Percentiles rank a stretch among this genome's conserved stretches.
Conservation (phyloP, 2,113 vertebrate species). For the Leuciscus idus region DNA sequence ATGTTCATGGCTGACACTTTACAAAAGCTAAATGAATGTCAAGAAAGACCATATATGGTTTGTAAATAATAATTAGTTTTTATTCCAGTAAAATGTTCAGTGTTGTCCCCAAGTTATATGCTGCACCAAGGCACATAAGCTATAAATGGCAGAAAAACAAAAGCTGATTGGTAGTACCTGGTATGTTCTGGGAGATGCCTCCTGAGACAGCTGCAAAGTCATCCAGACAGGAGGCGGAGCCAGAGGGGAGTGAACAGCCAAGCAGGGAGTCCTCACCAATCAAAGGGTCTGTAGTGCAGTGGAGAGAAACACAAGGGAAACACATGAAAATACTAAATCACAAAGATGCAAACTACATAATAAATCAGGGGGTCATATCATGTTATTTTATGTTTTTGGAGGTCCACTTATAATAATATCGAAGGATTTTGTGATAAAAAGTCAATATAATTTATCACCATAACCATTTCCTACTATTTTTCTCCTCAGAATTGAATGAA, state of each 20-base stretch:
- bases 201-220: conserved; percentile 90
- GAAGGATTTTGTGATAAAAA: not conserved
- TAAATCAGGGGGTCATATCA: not conserved
- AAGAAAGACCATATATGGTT: not conserved
- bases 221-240: conserved; percentile 83
- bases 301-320: not conserved
- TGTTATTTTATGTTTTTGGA: not conserved
- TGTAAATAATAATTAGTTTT: not conserved
- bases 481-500: not conserved
- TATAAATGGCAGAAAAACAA: not conserved
- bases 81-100: not conserved
- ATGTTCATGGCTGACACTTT: not conserved
- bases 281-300: conserved; percentile 79
- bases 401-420: not conserved
- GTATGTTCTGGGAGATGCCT: conserved; percentile 78
- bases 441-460: not conserved
- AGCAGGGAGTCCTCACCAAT: conserved; percentile 90
- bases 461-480: not conserved
- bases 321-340: not conserved
- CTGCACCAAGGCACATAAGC: not conserved
- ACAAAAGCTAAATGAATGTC: not conserved
- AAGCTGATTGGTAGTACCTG: conserved; percentile 73
- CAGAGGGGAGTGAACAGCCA: conserved; percentile 88
- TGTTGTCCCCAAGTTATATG: not conserved
- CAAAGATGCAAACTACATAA: not conserved